Percentiles rank a stretch among this genome's conserved stretches.
Conservation (phyloP, 2,888 invertebrate genomes). For the Athalia circularis region DNA sequence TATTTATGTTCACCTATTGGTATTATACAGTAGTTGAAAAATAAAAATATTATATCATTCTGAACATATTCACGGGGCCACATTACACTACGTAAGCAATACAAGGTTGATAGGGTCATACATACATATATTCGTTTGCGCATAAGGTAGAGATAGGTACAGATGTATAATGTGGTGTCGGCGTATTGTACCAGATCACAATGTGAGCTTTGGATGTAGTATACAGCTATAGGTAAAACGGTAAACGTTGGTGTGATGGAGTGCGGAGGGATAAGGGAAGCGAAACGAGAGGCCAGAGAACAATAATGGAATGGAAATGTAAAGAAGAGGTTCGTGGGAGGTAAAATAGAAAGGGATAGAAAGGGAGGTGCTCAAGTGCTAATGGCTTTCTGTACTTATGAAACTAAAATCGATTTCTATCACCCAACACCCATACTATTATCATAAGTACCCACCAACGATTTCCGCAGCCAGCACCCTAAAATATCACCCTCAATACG, state of each 20-base stretch:
- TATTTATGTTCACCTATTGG: too few relatives aligned
- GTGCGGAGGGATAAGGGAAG: conserved; percentile 29
- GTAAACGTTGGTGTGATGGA: conserved; percentile 27
- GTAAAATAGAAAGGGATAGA: neutral
- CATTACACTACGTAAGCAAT: neutral
- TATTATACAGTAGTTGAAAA: too few relatives aligned
- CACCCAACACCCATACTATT: neutral
- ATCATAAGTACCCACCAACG: neutral
- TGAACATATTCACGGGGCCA: too few relatives aligned
- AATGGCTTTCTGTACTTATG: conserved; percentile 42
- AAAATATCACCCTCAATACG: too few relatives aligned
- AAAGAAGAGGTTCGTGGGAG: conserved; percentile 36
- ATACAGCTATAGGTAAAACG: neutral
- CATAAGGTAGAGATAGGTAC: neutral
- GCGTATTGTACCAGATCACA: conserved; percentile 35
- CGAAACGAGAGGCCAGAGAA: conserved; percentile 28
- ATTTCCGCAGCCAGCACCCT: too few relatives aligned
- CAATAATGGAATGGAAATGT: conserved; percentile 41
- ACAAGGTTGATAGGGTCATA: neutral
- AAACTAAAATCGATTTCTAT: conserved; percentile 30
- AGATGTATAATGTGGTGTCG: conserved; percentile 5
- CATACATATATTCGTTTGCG: neutral
- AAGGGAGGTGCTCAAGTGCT: conserved; percentile 34
- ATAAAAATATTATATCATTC: too few relatives aligned
- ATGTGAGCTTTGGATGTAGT: conserved; percentile 19